These are phyloP conservation scores for Cheilosia scutellata DNA, from an alignment of 2,888 invertebrate species.

Conservation along the genomic window DNA sequence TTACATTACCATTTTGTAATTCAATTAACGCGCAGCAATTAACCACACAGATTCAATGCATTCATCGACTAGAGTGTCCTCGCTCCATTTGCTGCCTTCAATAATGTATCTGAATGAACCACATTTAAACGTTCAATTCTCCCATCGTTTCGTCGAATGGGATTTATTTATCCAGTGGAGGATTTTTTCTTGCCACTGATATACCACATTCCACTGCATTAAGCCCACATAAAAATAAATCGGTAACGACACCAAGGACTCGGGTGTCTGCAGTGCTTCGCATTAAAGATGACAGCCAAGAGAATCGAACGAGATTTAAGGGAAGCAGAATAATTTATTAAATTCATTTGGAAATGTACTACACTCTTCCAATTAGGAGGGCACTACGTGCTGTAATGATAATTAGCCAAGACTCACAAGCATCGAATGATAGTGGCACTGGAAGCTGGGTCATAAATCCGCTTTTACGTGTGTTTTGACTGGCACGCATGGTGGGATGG, in stretches of 20 bases:
- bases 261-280: background rate
- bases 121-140: slow-evolving; percentile 32
- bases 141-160: background rate
- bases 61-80: slow-evolving; percentile 35
- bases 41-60: slow-evolving; percentile 43
- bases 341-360: slow-evolving; percentile 32
- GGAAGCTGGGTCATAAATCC: slow-evolving; percentile 19
- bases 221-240: slow-evolving; percentile 41
- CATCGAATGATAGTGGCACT: slow-evolving; percentile 22
- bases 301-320: slow-evolving; percentile 28
- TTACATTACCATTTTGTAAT: slow-evolving; percentile 56
- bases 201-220: slow-evolving; percentile 46
- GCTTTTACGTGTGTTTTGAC: slow-evolving; percentile 39
- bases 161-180: slow-evolving; percentile 23
- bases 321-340: slow-evolving; percentile 37
- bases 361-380: slow-evolving; percentile 58
- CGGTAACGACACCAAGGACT: slow-evolving; percentile 9
- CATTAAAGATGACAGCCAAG: slow-evolving; percentile 27
- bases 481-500: slow-evolving; percentile 27
- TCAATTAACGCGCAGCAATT: slow-evolving; percentile 57
- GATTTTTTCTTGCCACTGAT: slow-evolving; percentile 2
- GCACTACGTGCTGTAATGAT: slow-evolving; percentile 44
- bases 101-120: slow-evolving; percentile 33
- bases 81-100: slow-evolving; percentile 42
- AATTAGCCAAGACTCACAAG: slow-evolving; percentile 45